Conservation (phyloP, 1,140 invertebrate genomes). For the Sesamia nonagrioides region DNA sequence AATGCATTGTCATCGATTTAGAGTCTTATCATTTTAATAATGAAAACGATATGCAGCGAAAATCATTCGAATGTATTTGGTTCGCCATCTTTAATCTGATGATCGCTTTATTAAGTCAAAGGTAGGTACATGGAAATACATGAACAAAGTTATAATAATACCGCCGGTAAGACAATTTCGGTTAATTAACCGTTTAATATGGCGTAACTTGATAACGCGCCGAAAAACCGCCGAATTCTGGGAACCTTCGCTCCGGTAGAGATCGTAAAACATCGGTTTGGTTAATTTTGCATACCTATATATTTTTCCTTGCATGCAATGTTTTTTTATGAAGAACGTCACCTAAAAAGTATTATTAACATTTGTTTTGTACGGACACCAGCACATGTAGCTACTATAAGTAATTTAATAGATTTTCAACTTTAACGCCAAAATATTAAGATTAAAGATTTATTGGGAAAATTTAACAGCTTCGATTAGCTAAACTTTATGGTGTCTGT, state of each 20-base stretch:
- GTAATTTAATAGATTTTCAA: too few relatives aligned
- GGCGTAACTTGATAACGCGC: conserved; percentile 41
- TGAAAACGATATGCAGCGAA: too few relatives aligned
- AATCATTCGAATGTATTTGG: too few relatives aligned
- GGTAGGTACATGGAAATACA: background rate
- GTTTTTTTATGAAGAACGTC: background rate
- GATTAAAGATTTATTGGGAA: too few relatives aligned
- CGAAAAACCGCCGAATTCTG: conserved; percentile 34
- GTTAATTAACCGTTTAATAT: conserved; percentile 46
- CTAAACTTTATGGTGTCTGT: too few relatives aligned
- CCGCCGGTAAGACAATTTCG: conserved; percentile 35
- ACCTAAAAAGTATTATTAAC: too few relatives aligned
- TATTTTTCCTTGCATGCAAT: background rate
- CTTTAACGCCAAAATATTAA: too few relatives aligned
- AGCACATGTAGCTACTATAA: too few relatives aligned
- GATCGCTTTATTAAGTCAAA: background rate
- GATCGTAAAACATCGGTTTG: conserved; percentile 29
- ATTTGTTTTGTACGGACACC: too few relatives aligned
- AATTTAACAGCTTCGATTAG: too few relatives aligned
- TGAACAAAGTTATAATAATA: conserved; percentile 7
- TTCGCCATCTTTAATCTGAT: background rate
- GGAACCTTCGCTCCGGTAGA: conserved; percentile 14
- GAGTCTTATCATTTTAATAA: too few relatives aligned
- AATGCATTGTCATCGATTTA: too few relatives aligned
- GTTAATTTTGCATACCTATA: background rate